These are phyloP conservation scores for Venustaconcha ellipsiformis DNA, from an alignment of 1,140 invertebrate species.

Conservation along the genomic window DNA sequence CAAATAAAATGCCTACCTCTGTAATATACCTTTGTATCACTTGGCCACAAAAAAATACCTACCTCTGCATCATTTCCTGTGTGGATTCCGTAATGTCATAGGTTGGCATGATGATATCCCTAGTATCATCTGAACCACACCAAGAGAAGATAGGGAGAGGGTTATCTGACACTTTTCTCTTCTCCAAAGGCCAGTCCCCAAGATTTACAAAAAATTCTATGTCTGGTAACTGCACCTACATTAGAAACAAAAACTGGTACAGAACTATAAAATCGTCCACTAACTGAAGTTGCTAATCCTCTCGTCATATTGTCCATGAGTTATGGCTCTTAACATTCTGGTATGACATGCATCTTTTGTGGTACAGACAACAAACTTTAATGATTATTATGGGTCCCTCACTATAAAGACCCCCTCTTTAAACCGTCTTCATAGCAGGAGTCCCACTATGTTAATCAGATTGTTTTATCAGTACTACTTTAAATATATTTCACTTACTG, in stretches of 20 bases:
- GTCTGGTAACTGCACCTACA: constrained; percentile 79
- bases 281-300: no score
- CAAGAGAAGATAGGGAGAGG: constrained; percentile 91
- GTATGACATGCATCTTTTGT: no score
- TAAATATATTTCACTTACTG: no score
- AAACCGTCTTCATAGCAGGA: no score
- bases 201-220: constrained; percentile 93
- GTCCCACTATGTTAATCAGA: no score
- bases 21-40: neutral
- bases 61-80: constrained; percentile 91
- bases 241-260: neutral
- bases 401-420: no score
- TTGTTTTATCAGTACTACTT: no score
- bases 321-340: no score
- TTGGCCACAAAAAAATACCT: constrained; percentile 1
- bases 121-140: constrained; percentile 88
- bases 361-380: no score
- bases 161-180: constrained; percentile 66
- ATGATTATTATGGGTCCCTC: no score
- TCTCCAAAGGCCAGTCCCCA: constrained; percentile 91
- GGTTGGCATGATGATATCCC: constrained; percentile 94
- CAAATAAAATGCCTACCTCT: neutral
- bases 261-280: no score
- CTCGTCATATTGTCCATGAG: no score
- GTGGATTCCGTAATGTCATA: constrained; percentile 95